Evolutionary conservation across 2,888 invertebrate genomes (phyloP).

Genomic region (Dolichopus griseipennis): DNA sequence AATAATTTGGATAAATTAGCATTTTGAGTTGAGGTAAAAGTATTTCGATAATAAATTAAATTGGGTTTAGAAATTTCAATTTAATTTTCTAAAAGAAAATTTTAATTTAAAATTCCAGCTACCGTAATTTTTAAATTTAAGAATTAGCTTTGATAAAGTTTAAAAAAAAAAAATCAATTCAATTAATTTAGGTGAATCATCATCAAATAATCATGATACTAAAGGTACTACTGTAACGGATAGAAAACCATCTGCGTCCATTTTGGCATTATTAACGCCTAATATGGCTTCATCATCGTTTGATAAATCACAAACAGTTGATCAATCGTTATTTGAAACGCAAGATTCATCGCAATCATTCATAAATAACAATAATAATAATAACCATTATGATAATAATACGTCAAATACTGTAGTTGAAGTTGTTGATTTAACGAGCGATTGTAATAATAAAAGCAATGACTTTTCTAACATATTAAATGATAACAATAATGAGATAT

Average conservation of each 20-base stretch:
- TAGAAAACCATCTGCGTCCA: conserved; percentile 4
- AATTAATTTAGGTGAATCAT: conserved; percentile 20
- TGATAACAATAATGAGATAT: not conserved
- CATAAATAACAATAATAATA: not conserved
- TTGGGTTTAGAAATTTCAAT: too few relatives aligned
- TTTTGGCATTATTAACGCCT: conserved; percentile 6
- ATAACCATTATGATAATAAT: not conserved
- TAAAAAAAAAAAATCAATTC: not conserved
- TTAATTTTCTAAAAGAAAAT: too few relatives aligned
- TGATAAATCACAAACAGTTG: conserved; percentile 4
- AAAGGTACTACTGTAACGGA: conserved; percentile 15
- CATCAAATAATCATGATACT: conserved; percentile 14
- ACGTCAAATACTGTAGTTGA: not conserved
- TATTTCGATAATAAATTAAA: too few relatives aligned
- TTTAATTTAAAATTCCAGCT: too few relatives aligned
- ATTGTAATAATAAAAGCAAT: too few relatives aligned
- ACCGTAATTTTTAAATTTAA: too few relatives aligned
- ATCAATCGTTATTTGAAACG: not conserved
- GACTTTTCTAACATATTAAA: not conserved
- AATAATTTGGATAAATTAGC: too few relatives aligned
- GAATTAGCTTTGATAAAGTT: too few relatives aligned
- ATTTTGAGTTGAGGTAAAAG: too few relatives aligned
- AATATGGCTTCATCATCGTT: conserved; percentile 1
- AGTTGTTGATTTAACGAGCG: not conserved
- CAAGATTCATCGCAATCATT: not conserved